Conservation (phyloP, 2,113 vertebrate genomes). For the Willisornis vidua region DNA sequence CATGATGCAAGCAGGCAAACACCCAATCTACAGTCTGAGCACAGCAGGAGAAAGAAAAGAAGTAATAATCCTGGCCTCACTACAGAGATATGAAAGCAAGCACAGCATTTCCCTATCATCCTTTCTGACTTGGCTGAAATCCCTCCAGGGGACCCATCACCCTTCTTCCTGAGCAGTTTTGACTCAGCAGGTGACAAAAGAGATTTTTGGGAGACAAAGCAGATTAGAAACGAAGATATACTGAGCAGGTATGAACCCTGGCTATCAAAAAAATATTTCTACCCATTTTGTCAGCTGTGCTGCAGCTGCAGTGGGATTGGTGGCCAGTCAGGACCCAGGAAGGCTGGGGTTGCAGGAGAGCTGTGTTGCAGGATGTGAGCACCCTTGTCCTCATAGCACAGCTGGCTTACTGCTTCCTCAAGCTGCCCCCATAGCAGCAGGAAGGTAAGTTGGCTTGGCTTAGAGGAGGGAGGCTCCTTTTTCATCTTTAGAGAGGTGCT, state of each 20-base stretch:
- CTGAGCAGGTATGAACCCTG: not conserved
- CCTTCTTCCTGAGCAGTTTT: not conserved
- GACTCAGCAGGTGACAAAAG: not conserved
- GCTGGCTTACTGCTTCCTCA: not conserved
- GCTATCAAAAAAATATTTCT: not conserved
- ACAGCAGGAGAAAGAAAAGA: not conserved
- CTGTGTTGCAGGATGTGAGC: not conserved
- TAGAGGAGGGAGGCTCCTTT: not conserved
- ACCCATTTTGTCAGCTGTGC: not conserved
- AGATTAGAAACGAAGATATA: not conserved
- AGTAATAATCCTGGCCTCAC: not conserved
- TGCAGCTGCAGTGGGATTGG: not conserved
- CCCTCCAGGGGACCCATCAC: not conserved
- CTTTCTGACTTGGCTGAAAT: not conserved
- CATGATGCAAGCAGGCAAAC: constrained; percentile 42
- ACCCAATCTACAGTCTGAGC: not conserved
- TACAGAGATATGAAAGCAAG: not conserved
- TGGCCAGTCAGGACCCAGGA: not conserved
- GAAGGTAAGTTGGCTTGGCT: not conserved
- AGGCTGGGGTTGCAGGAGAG: not conserved
- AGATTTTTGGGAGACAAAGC: not conserved
- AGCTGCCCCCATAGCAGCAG: not conserved
- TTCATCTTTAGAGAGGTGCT: not conserved
- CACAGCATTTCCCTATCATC: not conserved
- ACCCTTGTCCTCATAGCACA: no score